Conservation (phyloP, 2,113 vertebrate genomes). For the Misgurnus anguillicaudatus region DNA sequence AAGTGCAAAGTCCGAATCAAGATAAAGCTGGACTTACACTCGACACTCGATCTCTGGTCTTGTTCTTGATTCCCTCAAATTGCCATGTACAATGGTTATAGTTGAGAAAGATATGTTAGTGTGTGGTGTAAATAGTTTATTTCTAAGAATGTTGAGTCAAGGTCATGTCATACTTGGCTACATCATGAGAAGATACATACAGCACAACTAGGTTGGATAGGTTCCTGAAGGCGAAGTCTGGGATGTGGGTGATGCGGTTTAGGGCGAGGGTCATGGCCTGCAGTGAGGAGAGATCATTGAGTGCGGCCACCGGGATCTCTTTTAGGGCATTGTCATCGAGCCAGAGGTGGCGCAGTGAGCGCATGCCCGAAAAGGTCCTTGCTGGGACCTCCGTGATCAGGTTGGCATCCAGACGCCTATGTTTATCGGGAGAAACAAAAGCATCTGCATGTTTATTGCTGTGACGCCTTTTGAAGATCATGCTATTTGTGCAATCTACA, state of each 20-base stretch:
- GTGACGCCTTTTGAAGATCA: not conserved
- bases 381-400: constrained; percentile 87
- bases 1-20: too few species aligned
- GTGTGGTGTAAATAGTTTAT: too few species aligned
- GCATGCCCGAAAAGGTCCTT: constrained; percentile 84
- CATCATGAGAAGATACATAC: constrained; percentile 74
- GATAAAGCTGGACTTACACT: too few species aligned
- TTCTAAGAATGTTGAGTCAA: too few species aligned
- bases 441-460: not conserved
- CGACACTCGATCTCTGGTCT: too few species aligned
- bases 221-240: constrained; percentile 90
- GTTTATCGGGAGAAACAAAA: constrained; percentile 25
- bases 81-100: too few species aligned
- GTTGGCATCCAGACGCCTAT: constrained; percentile 93
- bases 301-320: constrained; percentile 86
- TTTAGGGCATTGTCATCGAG: constrained; percentile 90
- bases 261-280: constrained; percentile 97
- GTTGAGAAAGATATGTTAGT: too few species aligned
- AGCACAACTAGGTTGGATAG: constrained; percentile 92
- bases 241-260: constrained; percentile 89
- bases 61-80: too few species aligned
- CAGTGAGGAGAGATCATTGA: constrained; percentile 82
- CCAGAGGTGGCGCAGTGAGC: constrained; percentile 91
- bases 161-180: not conserved
- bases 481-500: not conserved